Evolutionary conservation across 1,140 invertebrate species (phyloP), one percentile per base, ranked within the genome.

Genomic region (Drosophila subpulchrella): DNA sequence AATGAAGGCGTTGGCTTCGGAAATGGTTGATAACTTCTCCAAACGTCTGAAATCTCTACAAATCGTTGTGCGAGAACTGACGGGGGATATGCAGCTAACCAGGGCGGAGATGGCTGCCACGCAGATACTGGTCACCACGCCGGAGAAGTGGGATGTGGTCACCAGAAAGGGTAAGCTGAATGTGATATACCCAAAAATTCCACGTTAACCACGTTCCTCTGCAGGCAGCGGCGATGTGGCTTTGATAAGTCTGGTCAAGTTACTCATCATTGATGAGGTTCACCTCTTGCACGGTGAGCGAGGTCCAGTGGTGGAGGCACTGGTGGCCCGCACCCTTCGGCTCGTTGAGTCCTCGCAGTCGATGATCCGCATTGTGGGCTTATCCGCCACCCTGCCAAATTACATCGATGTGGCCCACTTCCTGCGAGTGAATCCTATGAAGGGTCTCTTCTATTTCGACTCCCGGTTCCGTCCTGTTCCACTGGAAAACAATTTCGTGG

Each of bases 101-200:
- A 99, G 99, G 92, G 94, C 95, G 38, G 98, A 99, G 93, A 99
- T 99, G 63, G 94, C 96, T 20, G 95, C 98, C 85, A 99, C 99
- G 0, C 98, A 99, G 93, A 99, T 99, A 96, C 94, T 99, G 17
- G 97, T 99, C 4, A 98, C 98, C 1, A 99, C 99, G 0, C 99
- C 99, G 0, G 99, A 99, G 93, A 99, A 99, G 91, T 99, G 99
- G 98, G 99, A 99, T 93, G 98, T 99, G 13, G 97, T 99, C 2
- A 99, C 99, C 0, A 93, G 99, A 61, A 99, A 99, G 93, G 96
- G 96, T 68, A 67, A 76, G 32, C 17, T 6, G 24, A n/a, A 13
- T 10, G 2, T 6, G 2, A 1, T 32, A 0, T 17, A 0, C 2
- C 1, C 4, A 11, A 11, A 10, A 17, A 10, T 3, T 34, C 80